Conservation (phyloP, 53 echinoderm and acorn worm genomes). For the Echinarachnius parma region DNA sequence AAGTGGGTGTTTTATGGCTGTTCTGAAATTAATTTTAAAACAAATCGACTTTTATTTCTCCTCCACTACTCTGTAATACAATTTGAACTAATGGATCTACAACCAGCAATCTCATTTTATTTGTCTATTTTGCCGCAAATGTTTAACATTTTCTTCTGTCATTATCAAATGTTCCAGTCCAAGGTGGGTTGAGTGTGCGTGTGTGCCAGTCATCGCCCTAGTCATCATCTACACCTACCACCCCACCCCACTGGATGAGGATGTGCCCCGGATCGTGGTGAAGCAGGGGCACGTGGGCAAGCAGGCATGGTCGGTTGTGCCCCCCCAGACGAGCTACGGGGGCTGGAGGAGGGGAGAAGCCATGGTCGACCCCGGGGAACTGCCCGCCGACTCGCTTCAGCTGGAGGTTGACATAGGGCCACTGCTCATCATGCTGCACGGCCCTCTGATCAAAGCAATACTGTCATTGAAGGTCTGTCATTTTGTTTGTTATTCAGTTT, state of each 20-base stretch:
- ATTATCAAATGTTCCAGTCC: too few relatives aligned
- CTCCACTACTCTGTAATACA: too few relatives aligned
- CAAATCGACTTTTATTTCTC: too few relatives aligned
- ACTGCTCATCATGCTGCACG: slow-evolving; percentile 79
- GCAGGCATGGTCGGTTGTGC: slow-evolving; percentile 38
- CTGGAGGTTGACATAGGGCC: slow-evolving; percentile 96
- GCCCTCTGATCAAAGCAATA: slow-evolving; percentile 69
- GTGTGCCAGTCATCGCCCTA: slow-evolving; percentile 75
- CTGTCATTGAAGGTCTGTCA: slow-evolving; percentile 74
- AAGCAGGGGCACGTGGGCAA: slow-evolving; percentile 54
- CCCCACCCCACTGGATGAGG: slow-evolving; percentile 82
- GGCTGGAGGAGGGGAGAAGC: slow-evolving; percentile 69
- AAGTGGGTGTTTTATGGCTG: too few relatives aligned
- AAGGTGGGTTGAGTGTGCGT: slow-evolving; percentile 84
- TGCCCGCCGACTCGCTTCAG: slow-evolving; percentile 72
- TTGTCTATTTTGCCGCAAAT: too few relatives aligned
- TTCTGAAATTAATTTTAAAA: too few relatives aligned
- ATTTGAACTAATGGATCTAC: too few relatives aligned
- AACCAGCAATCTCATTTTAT: too few relatives aligned
- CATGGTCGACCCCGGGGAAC: slow-evolving; percentile 63
- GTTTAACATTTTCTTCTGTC: slow-evolving; percentile 1
- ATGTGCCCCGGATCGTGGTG: slow-evolving; percentile 70
- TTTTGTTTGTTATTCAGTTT: not conserved
- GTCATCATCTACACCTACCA: slow-evolving; percentile 83
- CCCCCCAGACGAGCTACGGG: slow-evolving; percentile 70